Base-by-base conservation (phyloP, 2,888 invertebrate genomes). In the Hybos culiciformis region DNA sequence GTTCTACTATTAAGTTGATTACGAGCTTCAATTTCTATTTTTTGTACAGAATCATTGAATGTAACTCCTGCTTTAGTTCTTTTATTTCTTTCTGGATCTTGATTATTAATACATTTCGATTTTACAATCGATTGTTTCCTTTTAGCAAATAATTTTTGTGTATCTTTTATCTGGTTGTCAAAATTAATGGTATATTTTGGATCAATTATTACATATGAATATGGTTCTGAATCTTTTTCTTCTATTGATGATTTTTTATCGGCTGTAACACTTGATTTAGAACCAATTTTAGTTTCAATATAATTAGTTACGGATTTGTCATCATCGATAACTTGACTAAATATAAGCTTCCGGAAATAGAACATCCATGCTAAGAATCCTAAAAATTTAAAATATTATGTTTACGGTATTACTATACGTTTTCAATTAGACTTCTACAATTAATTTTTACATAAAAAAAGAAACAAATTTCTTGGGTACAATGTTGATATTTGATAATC, bases 1-100 rank as follows among this genome's bases (percentile, higher is more conserved):
- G n/a, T n/a, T n/a, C n/a, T n/a, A n/a, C n/a, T n/a, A n/a, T n/a
- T n/a, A n/a, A n/a, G n/a, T n/a, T n/a, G n/a, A n/a, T n/a, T n/a
- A n/a, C n/a, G n/a, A n/a, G n/a, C n/a, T n/a, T n/a, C n/a, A 45
- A 71, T 69, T 54, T 71, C 70, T 11, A 73, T 65, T 48, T 71
- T 68, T 42, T 72, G 71, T 23, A 73, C 72, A 26, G 71, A 69
- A 54, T 72, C 72, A 55, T 73, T 73, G 50, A 74, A 74, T 2
- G 70, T 72, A 7, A 74, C 73, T 2, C 70, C 68, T 4, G 72
- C 70, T 56, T 72, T 72, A 50, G 64, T 63, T 50, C 60, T 61
- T 3, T 46, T n/a, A n/a, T n/a, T n/a, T n/a, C n/a, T n/a, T n/a
- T n/a, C n/a, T n/a, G n/a, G n/a, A n/a, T n/a, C n/a, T n/a, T n/a